Evolutionary conservation across 2,113 vertebrate species (phyloP).

Genomic region (Muntiacus muntjak): DNA sequence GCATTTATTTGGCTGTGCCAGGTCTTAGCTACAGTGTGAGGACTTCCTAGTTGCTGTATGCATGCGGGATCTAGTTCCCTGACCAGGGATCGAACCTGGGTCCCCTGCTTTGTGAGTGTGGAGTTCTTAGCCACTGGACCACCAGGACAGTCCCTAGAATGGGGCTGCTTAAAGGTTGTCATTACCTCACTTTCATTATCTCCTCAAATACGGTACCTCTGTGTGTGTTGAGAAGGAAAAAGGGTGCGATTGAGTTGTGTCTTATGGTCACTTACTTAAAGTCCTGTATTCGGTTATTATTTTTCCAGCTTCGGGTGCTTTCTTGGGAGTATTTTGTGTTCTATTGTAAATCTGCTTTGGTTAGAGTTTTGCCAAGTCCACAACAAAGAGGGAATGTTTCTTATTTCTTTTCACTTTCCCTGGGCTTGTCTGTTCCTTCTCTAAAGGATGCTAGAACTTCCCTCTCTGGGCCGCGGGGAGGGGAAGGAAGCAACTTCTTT

Average conservation of each 20-base stretch:
- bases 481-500: neutral
- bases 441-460: neutral
- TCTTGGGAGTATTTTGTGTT: neutral
- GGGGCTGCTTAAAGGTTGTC: neutral
- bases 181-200: neutral
- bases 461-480: neutral
- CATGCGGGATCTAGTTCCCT: neutral
- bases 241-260: accelerated
- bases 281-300: neutral
- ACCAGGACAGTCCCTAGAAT: neutral
- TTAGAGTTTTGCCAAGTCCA: neutral
- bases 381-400: neutral
- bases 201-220: neutral
- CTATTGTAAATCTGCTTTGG: neutral
- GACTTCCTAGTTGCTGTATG: neutral
- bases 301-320: neutral
- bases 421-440: neutral
- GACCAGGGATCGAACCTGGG: neutral
- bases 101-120: neutral
- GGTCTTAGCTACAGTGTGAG: neutral
- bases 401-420: neutral
- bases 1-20: neutral
- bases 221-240: neutral
- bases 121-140: neutral
- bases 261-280: neutral